Evolutionary conservation across 2,888 invertebrate species (phyloP), one percentile per base, ranked within the genome.

Genomic region (Gastracanthus pulcherrimus): DNA sequence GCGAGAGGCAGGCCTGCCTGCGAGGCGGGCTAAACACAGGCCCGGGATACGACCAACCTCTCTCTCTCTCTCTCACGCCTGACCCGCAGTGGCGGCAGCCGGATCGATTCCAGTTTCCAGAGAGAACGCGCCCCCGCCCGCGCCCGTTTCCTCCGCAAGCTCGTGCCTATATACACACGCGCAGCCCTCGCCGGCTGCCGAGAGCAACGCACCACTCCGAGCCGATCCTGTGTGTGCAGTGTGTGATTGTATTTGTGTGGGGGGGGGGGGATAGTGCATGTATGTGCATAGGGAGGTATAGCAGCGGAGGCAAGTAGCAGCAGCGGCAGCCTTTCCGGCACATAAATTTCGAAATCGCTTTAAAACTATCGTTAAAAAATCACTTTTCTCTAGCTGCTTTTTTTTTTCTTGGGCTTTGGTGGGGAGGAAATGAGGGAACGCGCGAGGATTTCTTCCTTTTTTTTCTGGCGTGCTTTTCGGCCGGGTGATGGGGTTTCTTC

Each of bases 101-200:
- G 76, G 85, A 88, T 88, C 87, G 88, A 88, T 88, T 87, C 70
- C 84, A 80, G 83, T 86, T 85, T 83, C 83, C 85, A 71, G 82
- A 76, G 82, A 85, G 84, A 72, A 80, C 83, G 58, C 34, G 48
- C 58, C 51, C 31, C 26, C 45, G 45, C 60, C 72, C 66, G 82
- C 83, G 72, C 75, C 82, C 83, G 74, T 74, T 76, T 29, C 62
- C 66, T 41, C 41, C 11, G 64, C 78, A 64, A 81, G 81, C 83
- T 80, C 77, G 62, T 62, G 51, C 19, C 9, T 41, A 9, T 13
- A 41, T 41, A 41, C 75, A 80, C 72, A 67, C 80, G 81, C 74
- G 81, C 74, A 4, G 38, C 69, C 55, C 60, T 71, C 48, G 16
- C 58, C 45, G 72, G 45, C 45, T 38, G 26, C 48, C 69, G 75